These are phyloP conservation scores for Apomyelois bistriatella DNA, from an alignment of 2,888 invertebrate genomes.

Conservation along the genomic window DNA sequence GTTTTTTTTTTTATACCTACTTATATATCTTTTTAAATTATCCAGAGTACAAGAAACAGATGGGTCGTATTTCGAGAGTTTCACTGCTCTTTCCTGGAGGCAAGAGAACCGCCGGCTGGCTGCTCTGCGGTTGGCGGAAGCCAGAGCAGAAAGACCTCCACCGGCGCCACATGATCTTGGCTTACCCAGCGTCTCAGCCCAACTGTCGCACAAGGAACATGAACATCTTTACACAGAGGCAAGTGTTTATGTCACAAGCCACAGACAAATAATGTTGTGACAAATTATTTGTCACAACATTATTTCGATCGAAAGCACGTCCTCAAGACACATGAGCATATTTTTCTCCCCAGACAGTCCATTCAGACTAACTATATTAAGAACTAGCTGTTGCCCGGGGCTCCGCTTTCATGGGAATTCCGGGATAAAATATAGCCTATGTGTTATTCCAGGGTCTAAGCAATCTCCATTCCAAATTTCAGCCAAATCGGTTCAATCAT, in stretches of 20 bases:
- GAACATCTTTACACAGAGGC: slow-evolving; percentile 76
- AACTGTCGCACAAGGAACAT: slow-evolving; percentile 79
- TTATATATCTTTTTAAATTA: not conserved
- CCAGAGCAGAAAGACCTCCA: slow-evolving; percentile 85
- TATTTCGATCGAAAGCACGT: no score
- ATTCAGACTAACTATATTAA: no score
- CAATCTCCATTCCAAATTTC: no score
- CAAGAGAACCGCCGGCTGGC: slow-evolving; percentile 93
- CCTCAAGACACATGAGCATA: slow-evolving; percentile 30
- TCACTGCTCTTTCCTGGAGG: slow-evolving; percentile 94
- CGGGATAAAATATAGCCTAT: no score
- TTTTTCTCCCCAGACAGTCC: slow-evolving; percentile 34
- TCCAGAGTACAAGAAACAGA: slow-evolving; percentile 95
- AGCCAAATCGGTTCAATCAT: no score
- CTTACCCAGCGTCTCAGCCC: slow-evolving; percentile 88
- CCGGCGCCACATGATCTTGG: slow-evolving; percentile 81
- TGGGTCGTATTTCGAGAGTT: slow-evolving; percentile 96
- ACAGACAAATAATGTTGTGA: no score
- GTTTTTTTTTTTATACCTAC: no score
- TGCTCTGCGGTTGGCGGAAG: slow-evolving; percentile 86
- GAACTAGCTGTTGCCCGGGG: no score
- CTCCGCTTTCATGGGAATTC: no score
- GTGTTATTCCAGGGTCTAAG: no score
- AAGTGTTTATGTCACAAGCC: slow-evolving; percentile 8
- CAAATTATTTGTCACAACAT: no score